These are phyloP conservation scores for Machimus rusticus DNA, from an alignment of 2,888 invertebrate species.

Conservation along the genomic window DNA sequence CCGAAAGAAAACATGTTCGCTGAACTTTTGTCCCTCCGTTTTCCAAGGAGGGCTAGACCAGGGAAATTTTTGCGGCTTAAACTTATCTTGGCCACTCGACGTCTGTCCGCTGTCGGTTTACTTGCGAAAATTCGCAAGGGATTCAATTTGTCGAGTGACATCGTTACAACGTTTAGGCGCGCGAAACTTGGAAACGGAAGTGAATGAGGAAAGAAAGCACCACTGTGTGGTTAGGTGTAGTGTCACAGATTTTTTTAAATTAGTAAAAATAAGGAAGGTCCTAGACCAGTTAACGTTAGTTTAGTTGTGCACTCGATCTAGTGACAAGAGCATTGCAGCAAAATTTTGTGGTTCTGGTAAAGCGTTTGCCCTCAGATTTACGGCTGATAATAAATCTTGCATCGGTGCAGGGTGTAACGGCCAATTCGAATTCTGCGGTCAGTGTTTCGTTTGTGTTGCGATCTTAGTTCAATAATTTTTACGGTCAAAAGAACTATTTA, in stretches of 20 bases:
- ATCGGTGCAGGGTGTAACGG: background rate
- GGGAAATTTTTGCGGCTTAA: slow-evolving; percentile 6
- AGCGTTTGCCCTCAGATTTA: background rate
- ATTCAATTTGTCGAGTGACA: slow-evolving; percentile 10
- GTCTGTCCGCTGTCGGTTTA: slow-evolving; percentile 17
- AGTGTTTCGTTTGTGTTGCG: background rate
- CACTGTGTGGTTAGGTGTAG: background rate
- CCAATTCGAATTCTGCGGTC: background rate
- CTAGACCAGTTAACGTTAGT: background rate
- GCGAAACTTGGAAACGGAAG: background rate
- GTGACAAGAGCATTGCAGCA: background rate
- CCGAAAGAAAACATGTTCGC: background rate
- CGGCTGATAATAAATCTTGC: background rate
- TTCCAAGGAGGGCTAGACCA: background rate
- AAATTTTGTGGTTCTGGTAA: background rate
- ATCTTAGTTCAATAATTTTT: background rate
- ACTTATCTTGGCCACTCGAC: slow-evolving; percentile 12
- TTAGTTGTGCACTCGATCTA: slow-evolving; percentile 7
- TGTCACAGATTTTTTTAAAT: background rate
- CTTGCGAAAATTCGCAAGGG: background rate
- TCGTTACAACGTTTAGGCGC: slow-evolving; percentile 1
- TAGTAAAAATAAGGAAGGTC: background rate
- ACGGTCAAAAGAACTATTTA: background rate
- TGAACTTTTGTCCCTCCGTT: background rate
- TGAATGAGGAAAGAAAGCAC: background rate